Evolutionary conservation across 1,140 invertebrate genomes (phyloP).

Genomic region (Eriocheir sinensis): DNA sequence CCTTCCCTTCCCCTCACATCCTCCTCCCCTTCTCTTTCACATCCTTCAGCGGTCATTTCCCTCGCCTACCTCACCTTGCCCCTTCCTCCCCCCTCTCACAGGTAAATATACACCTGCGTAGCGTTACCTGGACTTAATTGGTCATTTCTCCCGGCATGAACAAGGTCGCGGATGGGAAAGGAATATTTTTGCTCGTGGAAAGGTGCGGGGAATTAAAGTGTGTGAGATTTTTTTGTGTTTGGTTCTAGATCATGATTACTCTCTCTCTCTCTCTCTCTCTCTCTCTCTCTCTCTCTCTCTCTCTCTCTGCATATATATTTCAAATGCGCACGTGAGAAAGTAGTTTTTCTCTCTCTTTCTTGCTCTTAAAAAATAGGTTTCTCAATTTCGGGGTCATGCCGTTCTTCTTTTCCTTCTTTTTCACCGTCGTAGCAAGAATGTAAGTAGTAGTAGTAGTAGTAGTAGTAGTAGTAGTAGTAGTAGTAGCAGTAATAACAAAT

Average conservation of each 20-base stretch:
- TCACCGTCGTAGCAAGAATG: neutral
- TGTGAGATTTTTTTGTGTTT: neutral
- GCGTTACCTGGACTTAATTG: too few relatives aligned
- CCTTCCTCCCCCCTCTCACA: too few relatives aligned
- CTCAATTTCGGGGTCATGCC: too few relatives aligned
- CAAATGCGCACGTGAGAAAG: too few relatives aligned
- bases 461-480: conserved; percentile 36
- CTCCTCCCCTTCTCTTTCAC: too few relatives aligned
- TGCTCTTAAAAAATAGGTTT: too few relatives aligned
- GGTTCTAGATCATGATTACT: neutral
- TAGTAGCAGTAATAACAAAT: conserved; percentile 29
- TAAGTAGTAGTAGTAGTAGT: conserved; percentile 1
- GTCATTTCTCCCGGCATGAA: too few relatives aligned
- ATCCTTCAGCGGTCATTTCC: too few relatives aligned
- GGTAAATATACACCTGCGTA: too few relatives aligned
- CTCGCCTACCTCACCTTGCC: too few relatives aligned
- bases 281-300: conserved; percentile 35
- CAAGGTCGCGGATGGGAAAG: neutral
- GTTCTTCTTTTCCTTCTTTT: too few relatives aligned
- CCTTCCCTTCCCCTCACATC: too few relatives aligned
- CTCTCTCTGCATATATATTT: neutral
- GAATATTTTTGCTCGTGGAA: neutral
- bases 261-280: conserved; percentile 11
- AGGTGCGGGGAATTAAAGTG: neutral
- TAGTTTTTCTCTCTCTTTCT: conserved; percentile 24